phyloP scores from a whole-genome alignment of 2,797 vertebrate species.

The Clarias fuscus region DNA sequence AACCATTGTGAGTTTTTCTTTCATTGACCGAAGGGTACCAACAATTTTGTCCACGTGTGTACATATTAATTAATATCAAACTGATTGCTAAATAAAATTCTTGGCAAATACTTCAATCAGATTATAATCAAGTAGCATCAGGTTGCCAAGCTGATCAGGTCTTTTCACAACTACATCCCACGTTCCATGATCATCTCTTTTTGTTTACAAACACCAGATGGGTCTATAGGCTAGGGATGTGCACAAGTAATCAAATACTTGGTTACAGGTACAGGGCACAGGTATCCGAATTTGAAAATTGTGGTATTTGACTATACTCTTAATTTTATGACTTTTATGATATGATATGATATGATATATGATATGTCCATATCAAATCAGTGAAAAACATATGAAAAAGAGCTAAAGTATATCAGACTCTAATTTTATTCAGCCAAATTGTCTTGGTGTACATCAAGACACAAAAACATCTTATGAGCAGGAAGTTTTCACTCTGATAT shows the following conservation, averaged over 20 bases:
- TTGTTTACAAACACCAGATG: not conserved
- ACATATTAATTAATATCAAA: too few species aligned
- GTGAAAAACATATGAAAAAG: not conserved
- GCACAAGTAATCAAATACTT: not conserved
- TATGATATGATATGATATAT: not conserved
- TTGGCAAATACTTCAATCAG: not conserved
- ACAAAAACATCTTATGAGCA: not conserved
- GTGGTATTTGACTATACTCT: not conserved
- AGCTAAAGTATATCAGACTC: not conserved
- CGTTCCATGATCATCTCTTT: not conserved
- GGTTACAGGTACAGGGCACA: not conserved
- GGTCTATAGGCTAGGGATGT: not conserved
- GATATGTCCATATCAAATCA: not conserved
- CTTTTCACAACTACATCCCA: not conserved
- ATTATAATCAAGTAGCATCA: constrained; percentile 2
- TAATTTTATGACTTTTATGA: too few species aligned
- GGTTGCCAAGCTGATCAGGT: not conserved
- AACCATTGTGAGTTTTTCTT: too few species aligned
- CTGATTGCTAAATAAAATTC: not conserved
- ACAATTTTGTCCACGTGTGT: too few species aligned
- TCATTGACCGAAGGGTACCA: too few species aligned
- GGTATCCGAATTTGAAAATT: not conserved
- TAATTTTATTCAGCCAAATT: not conserved
- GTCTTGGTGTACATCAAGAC: not conserved
- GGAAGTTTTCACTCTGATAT: not conserved